These are phyloP conservation scores for Hemitrygon akajei DNA, from an alignment of 2,797 vertebrate genomes.

Conservation along the genomic window DNA sequence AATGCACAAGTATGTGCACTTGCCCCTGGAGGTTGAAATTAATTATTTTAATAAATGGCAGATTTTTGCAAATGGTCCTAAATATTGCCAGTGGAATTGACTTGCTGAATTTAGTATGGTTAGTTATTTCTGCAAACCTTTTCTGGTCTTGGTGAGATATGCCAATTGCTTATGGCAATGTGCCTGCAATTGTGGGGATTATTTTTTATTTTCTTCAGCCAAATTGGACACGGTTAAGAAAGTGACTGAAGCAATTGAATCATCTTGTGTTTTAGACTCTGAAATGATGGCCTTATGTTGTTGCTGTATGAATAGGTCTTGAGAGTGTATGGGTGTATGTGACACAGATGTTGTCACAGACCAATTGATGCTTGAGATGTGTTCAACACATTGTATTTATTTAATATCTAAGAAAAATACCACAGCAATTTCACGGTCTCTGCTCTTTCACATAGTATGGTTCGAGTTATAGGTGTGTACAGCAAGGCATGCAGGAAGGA, in stretches of 20 bases:
- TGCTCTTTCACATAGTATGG: constrained; percentile 10
- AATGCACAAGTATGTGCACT: neutral
- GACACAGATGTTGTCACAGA: neutral
- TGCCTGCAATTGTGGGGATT: neutral
- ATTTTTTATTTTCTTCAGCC: neutral
- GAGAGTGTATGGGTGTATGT: neutral
- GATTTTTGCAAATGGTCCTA: constrained; percentile 15
- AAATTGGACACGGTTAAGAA: neutral
- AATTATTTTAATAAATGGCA: constrained; percentile 16
- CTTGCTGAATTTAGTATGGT: constrained; percentile 1
- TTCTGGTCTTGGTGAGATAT: neutral
- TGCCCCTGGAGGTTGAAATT: neutral
- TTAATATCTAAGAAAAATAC: constrained; percentile 23
- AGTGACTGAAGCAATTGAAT: constrained; percentile 23
- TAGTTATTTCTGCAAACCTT: constrained; percentile 6
- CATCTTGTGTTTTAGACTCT: neutral
- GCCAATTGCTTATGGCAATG: neutral
- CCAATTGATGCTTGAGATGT: neutral
- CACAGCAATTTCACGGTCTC: constrained; percentile 30
- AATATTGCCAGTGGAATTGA: neutral
- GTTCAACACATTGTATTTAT: constrained; percentile 22
- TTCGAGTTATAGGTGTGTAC: constrained; percentile 6
- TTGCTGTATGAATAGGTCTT: neutral
- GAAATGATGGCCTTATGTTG: neutral
- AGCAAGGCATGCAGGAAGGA: neutral